Base-by-base conservation (phyloP, 1,140 invertebrate genomes). In the Cydia amplana region DNA sequence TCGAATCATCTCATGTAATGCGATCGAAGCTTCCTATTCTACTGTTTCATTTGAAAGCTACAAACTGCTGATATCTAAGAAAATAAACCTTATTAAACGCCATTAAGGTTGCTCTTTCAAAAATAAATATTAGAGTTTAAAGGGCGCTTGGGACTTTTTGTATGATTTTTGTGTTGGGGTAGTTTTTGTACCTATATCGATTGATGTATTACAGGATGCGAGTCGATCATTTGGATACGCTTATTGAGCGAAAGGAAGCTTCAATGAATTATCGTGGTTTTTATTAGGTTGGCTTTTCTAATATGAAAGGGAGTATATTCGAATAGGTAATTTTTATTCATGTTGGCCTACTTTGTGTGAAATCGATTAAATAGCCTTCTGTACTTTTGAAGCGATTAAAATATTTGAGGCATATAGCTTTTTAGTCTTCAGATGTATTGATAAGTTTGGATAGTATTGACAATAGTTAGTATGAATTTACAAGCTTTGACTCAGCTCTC, bases 1-100 rank as follows among this genome's bases (percentile, higher is more conserved):
- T 60, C 18, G 10, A 60, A 60, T 60, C 20, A 23, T 23, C 23
- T 60, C 20, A 60, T n/a, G 55, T 60, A 60, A 60, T 12, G 55
- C 55, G 55, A 60, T 70, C 65, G 64, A 67, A 10, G 65, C 65
- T 70, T 70, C 65, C 65, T 70, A 70, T 60, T 60, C 55, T 23
- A 23, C 20, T n/a, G 1, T 60, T 60, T 23, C 55, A 60, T 60
- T 60, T 23, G n/a, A 60, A 60, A 60, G 55, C 55, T 60, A 60
- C 55, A 23, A 60, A 23, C 9, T 23, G 16, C 9, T 20, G 20
- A 9, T 23, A 2, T 7, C 9, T 12, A 60, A 2, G 20, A 60
- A 60, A 60, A 20, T 9, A 60, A 10, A 3, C 55, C 20, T 60
- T 60, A 12, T 60, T 60, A 4, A 4, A 20, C 0, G 1, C 6